Evolutionary conservation across 2,113 vertebrate species (phyloP).

Genomic region (Pelmatolapia mariae): DNA sequence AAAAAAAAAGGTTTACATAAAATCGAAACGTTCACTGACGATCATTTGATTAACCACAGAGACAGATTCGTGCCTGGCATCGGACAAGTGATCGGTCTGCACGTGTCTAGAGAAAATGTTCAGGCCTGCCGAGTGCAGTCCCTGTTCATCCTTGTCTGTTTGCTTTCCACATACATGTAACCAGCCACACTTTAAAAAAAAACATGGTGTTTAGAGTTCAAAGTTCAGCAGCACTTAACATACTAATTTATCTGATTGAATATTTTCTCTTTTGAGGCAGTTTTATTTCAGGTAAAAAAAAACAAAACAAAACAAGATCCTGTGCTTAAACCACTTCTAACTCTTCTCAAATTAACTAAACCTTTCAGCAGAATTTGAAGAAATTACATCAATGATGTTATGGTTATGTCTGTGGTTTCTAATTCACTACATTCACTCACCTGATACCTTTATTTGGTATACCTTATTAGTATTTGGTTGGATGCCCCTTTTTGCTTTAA

Average conservation of each 20-base stretch:
- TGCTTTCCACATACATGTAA: not conserved
- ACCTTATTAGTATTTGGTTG: not conserved
- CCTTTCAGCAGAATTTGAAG: not conserved
- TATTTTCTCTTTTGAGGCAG: fast-evolving
- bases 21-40: not conserved
- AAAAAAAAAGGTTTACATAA: not conserved
- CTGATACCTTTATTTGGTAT: not conserved
- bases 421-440: not conserved
- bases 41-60: not conserved
- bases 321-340: not conserved
- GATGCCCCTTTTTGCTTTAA: not conserved
- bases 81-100: not conserved
- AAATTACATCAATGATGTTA: not conserved
- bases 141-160: not conserved
- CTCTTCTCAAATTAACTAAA: not conserved
- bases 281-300: not conserved
- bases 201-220: too few relatives aligned
- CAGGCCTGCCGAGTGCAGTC: not conserved
- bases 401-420: not conserved
- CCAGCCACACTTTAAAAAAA: not conserved
- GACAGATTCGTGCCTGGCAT: not conserved
- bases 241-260: not conserved
- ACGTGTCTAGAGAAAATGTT: not conserved
- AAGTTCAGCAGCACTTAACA: not conserved
- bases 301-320: fast-evolving